Conservation (phyloP, 2,888 invertebrate species). For the Nysson spinosus region DNA sequence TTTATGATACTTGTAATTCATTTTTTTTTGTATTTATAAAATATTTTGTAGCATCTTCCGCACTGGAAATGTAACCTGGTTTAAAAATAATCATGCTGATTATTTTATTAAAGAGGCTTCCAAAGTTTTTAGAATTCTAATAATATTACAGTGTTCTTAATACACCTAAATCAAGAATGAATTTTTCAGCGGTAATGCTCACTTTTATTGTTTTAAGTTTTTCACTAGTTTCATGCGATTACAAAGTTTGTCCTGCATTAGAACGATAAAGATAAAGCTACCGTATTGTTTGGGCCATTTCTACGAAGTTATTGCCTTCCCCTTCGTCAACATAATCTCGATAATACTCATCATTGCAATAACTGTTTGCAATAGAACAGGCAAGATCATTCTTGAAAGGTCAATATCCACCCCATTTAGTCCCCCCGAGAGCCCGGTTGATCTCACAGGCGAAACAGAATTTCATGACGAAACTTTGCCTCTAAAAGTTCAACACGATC, state of each 20-base stretch:
- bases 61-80: no score
- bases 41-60: no score
- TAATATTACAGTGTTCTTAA: no score
- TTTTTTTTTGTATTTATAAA: no score
- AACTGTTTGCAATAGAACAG: no score
- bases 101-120: no score
- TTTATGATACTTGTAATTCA: no score
- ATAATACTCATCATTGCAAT: no score
- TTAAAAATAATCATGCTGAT: no score
- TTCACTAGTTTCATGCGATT: not conserved
- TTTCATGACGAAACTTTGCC: constrained; percentile 34
- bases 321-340: constrained; percentile 10
- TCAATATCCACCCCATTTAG: constrained; percentile 35
- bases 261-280: not conserved
- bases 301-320: not conserved
- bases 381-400: constrained; percentile 16
- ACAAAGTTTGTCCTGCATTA: not conserved
- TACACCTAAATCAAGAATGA: no score
- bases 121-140: no score
- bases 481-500: constrained; percentile 25
- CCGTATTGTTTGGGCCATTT: not conserved
- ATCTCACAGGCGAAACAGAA: constrained; percentile 40
- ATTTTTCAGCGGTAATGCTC: no score
- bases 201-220: constrained; percentile 1
- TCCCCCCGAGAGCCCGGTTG: constrained; percentile 33